phyloP scores from a whole-genome alignment of 2,797 vertebrate species.

The Cuculus canorus region DNA sequence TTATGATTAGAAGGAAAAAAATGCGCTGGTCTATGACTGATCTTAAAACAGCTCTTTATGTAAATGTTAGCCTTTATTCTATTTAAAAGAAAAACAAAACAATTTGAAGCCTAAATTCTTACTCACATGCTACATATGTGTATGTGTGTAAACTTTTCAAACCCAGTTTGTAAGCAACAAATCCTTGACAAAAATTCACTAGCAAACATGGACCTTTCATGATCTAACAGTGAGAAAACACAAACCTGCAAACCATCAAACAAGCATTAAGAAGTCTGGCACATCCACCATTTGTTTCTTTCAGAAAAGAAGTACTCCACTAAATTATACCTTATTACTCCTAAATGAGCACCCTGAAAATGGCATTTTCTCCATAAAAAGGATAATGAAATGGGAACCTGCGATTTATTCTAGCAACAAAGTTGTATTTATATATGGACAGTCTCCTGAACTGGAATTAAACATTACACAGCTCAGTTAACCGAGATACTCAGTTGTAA shows the following conservation, averaged over 20 bases:
- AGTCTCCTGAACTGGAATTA: neutral
- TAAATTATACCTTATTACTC: neutral
- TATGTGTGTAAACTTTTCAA: neutral
- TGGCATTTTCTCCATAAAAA: neutral
- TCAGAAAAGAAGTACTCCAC: neutral
- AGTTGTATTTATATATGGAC: neutral
- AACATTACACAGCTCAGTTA: neutral
- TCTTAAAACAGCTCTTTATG: neutral
- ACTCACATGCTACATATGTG: rapidly evolving
- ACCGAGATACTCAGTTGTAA: neutral
- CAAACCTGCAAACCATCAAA: neutral
- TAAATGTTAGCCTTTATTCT: neutral
- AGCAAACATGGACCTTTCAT: neutral
- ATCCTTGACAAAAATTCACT: neutral
- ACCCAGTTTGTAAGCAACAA: neutral
- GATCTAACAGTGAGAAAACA: neutral
- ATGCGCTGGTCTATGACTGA: neutral
- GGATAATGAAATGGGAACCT: neutral
- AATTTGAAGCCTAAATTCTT: neutral
- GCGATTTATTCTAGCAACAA: neutral
- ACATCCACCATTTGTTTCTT: neutral
- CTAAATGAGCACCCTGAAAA: neutral
- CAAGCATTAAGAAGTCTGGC: neutral
- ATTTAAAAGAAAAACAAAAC: neutral
- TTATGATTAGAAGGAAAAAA: neutral